Percentiles rank a stretch among this genome's conserved stretches.
phyloP scores from a whole-genome alignment of 2,888 invertebrate genomes.

The Tinea trinotella region DNA sequence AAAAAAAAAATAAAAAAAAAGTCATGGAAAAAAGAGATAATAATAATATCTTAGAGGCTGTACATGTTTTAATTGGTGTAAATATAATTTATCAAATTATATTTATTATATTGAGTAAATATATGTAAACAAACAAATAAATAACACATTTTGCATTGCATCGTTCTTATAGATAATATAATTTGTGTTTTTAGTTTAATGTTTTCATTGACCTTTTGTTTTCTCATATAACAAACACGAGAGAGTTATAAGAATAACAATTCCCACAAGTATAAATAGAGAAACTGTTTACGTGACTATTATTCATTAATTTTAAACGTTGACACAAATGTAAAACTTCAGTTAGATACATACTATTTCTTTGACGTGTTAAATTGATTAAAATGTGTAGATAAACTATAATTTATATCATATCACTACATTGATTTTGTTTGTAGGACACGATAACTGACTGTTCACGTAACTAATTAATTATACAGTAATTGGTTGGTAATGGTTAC shows the following conservation, averaged over 20 bases:
- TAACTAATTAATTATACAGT: not conserved
- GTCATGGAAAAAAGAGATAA: no score
- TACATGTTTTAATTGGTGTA: no score
- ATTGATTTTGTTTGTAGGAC: not conserved
- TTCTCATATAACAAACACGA: not conserved
- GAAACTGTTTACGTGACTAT: conserved; percentile 9
- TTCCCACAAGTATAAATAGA: conserved; percentile 13
- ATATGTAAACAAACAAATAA: no score
- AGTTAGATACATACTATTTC: not conserved
- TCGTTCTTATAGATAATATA: not conserved
- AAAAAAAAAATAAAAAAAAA: no score
- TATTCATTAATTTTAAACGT: conserved; percentile 1
- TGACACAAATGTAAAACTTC: not conserved
- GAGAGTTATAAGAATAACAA: conserved; percentile 4
- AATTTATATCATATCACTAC: not conserved
- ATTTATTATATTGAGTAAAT: no score
- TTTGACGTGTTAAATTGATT: conserved; percentile 3
- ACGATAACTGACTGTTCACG: not conserved
- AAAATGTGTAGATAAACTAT: not conserved
- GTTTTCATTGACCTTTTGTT: not conserved
- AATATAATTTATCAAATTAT: no score
- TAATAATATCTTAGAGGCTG: no score
- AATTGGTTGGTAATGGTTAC: no score
- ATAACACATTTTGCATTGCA: no score
- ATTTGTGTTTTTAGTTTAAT: not conserved